Conservation (phyloP, 2,888 invertebrate genomes). For the Venusia cambrica region DNA sequence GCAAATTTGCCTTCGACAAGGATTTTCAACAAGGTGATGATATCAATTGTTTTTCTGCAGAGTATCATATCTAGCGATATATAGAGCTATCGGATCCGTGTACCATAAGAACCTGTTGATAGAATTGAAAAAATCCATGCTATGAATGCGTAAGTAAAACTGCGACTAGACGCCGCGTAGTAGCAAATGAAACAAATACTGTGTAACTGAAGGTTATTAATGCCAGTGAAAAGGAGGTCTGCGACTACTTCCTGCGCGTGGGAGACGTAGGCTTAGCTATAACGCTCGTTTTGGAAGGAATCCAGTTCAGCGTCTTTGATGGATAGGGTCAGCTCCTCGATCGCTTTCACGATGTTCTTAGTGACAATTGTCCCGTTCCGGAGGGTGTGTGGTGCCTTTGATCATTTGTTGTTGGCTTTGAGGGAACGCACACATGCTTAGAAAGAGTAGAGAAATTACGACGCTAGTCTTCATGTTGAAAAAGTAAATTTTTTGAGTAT, state of each 20-base stretch:
- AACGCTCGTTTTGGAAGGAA: conserved; percentile 3
- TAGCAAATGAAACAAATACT: conserved; percentile 30
- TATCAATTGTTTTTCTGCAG: too few relatives aligned
- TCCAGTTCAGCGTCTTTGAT: conserved; percentile 18
- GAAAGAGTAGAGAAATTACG: conserved; percentile 9
- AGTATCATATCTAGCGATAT: too few relatives aligned
- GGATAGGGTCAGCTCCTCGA: conserved; percentile 5
- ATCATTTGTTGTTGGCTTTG: conserved; percentile 7
- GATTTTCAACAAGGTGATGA: too few relatives aligned
- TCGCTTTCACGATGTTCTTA: conserved; percentile 5
- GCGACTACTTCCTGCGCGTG: not conserved
- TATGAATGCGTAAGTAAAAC: too few relatives aligned
- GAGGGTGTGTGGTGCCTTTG: not conserved
- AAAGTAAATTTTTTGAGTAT: too few relatives aligned
- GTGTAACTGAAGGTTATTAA: conserved; percentile 49
- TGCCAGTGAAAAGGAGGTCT: conserved; percentile 10
- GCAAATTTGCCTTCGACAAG: too few relatives aligned
- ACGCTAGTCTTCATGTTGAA: conserved; percentile 12
- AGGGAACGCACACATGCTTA: conserved; percentile 5
- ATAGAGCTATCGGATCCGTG: conserved; percentile 2
- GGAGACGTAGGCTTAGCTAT: conserved; percentile 4
- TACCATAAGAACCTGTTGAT: conserved; percentile 9
- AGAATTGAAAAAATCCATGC: conserved; percentile 13
- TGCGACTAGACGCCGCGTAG: conserved; percentile 26
- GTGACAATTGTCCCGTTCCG: conserved; percentile 9